Percentiles rank a stretch among this genome's conserved stretches.
Evolutionary conservation across 2,113 vertebrate genomes (phyloP).

Genomic region (Rhineura floridana): DNA sequence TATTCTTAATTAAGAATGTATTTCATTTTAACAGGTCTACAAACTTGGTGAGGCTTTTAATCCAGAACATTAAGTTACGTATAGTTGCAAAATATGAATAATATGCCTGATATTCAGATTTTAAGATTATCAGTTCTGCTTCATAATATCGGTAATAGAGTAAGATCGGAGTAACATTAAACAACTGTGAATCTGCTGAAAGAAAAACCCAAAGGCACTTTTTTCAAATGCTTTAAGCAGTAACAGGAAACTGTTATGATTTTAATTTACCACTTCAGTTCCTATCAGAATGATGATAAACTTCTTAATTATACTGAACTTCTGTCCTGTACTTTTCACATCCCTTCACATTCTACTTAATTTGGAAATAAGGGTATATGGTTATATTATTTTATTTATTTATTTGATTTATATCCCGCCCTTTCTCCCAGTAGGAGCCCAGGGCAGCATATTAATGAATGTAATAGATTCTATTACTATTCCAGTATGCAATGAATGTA

Average conservation of each 20-base stretch:
- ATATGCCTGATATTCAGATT: not conserved
- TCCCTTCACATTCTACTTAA: not conserved
- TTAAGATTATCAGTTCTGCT: not conserved
- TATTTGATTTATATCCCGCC: too few species aligned
- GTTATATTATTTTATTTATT: too few species aligned
- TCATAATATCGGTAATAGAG: not conserved
- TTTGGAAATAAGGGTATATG: not conserved
- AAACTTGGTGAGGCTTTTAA: not conserved
- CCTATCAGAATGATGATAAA: not conserved
- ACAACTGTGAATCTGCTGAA: not conserved
- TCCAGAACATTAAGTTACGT: not conserved
- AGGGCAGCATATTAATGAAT: too few species aligned
- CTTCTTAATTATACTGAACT: conserved; percentile 8
- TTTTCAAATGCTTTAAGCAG: not conserved
- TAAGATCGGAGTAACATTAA: not conserved
- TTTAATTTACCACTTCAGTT: not conserved
- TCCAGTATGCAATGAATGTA: not conserved
- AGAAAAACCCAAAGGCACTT: not conserved
- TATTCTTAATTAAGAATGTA: not conserved
- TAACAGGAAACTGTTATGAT: too few species aligned
- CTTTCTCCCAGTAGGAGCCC: too few species aligned
- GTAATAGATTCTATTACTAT: not conserved
- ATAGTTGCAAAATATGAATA: not conserved
- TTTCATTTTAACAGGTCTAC: not conserved
- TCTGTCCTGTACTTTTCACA: not conserved